These are phyloP conservation scores for Drosophila setosimentum DNA, from an alignment of 2,888 invertebrate species.

Conservation along the genomic window DNA sequence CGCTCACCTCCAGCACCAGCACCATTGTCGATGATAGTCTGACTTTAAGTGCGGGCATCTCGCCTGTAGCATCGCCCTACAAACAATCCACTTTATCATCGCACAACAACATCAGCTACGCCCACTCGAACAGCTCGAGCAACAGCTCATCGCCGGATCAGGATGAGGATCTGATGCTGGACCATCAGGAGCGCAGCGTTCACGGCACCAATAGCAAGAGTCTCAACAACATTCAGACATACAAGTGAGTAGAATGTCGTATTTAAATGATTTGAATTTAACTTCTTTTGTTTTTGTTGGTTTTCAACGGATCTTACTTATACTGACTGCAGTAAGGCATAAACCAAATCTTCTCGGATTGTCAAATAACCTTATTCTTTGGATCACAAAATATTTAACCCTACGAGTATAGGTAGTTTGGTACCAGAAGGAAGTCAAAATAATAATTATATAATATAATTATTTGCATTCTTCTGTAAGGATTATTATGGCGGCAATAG, in stretches of 20 bases:
- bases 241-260: constrained; percentile 70
- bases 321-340: no score
- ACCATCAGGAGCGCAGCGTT: constrained; percentile 73
- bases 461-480: background rate
- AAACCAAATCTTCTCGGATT: no score
- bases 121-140: constrained; percentile 81
- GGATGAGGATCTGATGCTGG: constrained; percentile 80
- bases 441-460: background rate
- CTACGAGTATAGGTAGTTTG: no score
- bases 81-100: constrained; percentile 54
- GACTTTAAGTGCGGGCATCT: constrained; percentile 54
- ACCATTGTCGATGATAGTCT: constrained; percentile 82
- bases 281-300: background rate
- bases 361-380: no score
- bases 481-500: background rate
- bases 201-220: constrained; percentile 80
- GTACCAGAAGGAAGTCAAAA: background rate
- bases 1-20: constrained; percentile 80
- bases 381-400: no score
- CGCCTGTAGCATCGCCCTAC: constrained; percentile 70
- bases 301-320: background rate
- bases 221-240: constrained; percentile 84
- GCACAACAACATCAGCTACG: constrained; percentile 66
- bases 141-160: constrained; percentile 83
- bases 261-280: background rate